Base-by-base conservation (phyloP, 2,797 vertebrate species). In the Eurystomus glaucurus region DNA sequence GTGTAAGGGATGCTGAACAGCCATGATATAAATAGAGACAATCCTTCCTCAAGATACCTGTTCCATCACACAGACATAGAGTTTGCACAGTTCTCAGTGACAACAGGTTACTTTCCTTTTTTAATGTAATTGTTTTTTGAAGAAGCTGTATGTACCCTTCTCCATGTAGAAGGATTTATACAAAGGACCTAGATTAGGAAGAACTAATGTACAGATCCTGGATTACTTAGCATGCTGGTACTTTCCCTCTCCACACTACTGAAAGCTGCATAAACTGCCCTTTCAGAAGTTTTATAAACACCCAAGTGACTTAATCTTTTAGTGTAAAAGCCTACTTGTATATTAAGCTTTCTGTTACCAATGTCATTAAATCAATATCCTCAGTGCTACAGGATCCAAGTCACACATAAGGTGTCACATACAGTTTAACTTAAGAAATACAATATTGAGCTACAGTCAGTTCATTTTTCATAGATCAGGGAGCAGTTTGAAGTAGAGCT, bases 351-450 rank as follows among this genome's bases (percentile, higher is more conserved):
- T 83, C 62, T 89, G 85, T 68, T 96, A 87, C 91, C 55, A 45
- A 17, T 97, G 97, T 90, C 90, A 94, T 96, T 95, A 97, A 97
- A 97, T 97, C 95, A 90, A 97, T 97, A 96, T 60, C 28, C 89
- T 87, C 66, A 39, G 52, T 74, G 90, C 74, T 85, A 29, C 48
- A 48, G 90, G 43, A 88, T 95, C 91, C 88, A 81, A 91, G 77
- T 74, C 90, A 83, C 75, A 90, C 33, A 58, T 33, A 62, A 96
- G 46, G 52, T 91, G 88, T 93, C 95, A 94, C 95, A 92, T 71
- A 57, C 23, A 88, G 83, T 97, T 97, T 96, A 91, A 82, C 76
- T 87, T 89, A 51, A 97, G 88, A 96, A 95, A 87, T 46, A 78
- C 72, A 46, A 45, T 80, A 87, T 77, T 91, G 94, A 94, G 90